phyloP scores from a whole-genome alignment of 2,797 vertebrate genomes.

The Erithacus rubecula region DNA sequence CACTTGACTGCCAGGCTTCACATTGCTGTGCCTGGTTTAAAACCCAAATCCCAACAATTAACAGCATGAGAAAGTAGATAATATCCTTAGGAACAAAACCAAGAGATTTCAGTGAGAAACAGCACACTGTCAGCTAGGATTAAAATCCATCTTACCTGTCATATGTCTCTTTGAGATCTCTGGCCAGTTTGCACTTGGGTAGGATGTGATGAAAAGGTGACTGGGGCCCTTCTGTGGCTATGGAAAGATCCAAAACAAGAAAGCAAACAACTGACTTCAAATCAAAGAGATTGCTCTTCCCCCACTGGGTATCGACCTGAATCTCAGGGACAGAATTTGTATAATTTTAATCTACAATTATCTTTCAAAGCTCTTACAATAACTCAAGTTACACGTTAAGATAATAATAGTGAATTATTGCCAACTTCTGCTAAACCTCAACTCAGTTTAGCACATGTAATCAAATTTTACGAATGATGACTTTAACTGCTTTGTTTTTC shows the following conservation, averaged over 20 bases:
- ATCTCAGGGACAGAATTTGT: neutral
- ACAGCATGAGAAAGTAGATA: neutral
- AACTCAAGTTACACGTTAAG: neutral
- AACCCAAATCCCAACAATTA: neutral
- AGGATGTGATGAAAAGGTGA: conserved; percentile 97
- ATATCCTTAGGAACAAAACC: neutral
- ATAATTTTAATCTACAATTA: neutral
- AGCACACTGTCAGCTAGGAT: neutral
- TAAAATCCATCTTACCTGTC: conserved; percentile 83
- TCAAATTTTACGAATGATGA: neutral
- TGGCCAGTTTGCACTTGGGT: conserved; percentile 96
- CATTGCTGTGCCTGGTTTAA: neutral
- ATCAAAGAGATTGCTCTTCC: neutral
- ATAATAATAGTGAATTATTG: neutral
- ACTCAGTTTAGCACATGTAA: neutral
- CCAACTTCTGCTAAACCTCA: neutral
- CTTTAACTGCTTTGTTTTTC: neutral
- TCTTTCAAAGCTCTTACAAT: neutral
- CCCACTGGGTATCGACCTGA: neutral
- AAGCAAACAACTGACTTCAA: neutral
- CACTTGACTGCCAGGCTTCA: neutral
- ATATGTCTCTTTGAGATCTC: conserved; percentile 94
- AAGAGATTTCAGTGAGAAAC: neutral
- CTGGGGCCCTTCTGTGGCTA: conserved; percentile 86
- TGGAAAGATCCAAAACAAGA: neutral